These are phyloP conservation scores for Rissa tridactyla DNA, from an alignment of 2,113 vertebrate species.

Conservation along the genomic window DNA sequence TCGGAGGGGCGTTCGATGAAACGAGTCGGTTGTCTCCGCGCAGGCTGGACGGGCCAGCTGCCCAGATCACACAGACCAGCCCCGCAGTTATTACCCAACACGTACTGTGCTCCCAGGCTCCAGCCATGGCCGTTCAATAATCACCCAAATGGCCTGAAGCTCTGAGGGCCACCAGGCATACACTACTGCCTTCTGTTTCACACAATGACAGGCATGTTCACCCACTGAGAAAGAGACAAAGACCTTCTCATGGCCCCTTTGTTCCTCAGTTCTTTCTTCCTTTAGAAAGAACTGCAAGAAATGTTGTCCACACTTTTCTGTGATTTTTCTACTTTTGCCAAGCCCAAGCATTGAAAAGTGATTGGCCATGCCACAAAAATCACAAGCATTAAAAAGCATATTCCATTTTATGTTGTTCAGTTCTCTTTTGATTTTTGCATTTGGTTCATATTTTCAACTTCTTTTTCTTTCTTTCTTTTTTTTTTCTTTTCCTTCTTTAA, in stretches of 20 bases:
- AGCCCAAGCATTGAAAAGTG: background rate
- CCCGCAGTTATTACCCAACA: background rate
- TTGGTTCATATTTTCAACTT: background rate
- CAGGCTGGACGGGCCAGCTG: background rate
- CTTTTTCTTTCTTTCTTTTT: background rate
- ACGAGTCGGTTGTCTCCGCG: background rate
- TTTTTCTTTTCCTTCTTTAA: background rate
- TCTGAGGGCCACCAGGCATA: conserved; percentile 37
- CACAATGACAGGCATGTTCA: conserved; percentile 16
- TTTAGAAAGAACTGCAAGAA: conserved; percentile 28
- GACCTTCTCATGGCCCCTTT: conserved; percentile 34
- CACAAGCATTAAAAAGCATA: background rate
- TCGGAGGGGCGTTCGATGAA: background rate
- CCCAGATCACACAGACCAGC: background rate
- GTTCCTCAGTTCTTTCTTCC: background rate
- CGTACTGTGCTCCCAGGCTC: background rate
- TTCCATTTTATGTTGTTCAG: conserved; percentile 2
- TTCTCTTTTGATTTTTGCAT: background rate
- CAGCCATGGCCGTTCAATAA: background rate
- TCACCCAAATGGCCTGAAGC: conserved; percentile 20
- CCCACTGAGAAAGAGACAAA: conserved; percentile 50
- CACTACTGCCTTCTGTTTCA: conserved; percentile 54
- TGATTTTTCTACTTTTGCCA: background rate
- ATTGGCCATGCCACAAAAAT: background rate
- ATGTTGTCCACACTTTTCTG: background rate